These are phyloP conservation scores for Argya squamiceps DNA, from an alignment of 2,797 vertebrate genomes.

Conservation along the genomic window DNA sequence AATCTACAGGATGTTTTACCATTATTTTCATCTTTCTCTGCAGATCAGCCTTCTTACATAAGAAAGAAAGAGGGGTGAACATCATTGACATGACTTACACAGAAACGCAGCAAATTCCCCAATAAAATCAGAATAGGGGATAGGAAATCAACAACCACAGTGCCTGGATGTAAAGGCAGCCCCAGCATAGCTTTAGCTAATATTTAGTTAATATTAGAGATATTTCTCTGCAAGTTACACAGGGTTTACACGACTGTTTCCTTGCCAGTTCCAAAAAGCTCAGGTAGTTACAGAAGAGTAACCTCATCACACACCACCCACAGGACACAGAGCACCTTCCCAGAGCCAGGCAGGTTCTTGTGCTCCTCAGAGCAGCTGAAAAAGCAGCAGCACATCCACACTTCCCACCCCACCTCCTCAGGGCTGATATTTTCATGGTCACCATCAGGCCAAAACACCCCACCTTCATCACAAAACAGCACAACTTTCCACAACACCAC, in stretches of 20 bases:
- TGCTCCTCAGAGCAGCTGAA: rapidly evolving
- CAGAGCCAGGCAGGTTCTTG: background rate
- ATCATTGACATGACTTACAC: background rate
- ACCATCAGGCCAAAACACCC: rapidly evolving
- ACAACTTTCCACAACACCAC: rapidly evolving
- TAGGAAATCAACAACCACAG: background rate
- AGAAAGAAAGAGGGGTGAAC: background rate
- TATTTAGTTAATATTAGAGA: background rate
- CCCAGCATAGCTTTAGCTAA: background rate
- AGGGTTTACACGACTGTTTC: background rate
- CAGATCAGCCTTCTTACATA: background rate
- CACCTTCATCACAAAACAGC: background rate
- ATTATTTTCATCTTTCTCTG: background rate
- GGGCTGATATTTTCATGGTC: rapidly evolving
- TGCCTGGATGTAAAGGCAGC: background rate
- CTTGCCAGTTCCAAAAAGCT: background rate
- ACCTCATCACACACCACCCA: background rate
- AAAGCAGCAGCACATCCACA: background rate
- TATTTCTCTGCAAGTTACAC: background rate
- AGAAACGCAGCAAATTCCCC: background rate
- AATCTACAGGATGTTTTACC: background rate
- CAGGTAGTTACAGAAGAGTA: background rate
- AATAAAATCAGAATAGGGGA: background rate
- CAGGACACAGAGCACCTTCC: background rate
- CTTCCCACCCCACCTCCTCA: rapidly evolving